Evolutionary conservation across 2,797 vertebrate species (phyloP).

Genomic region (Spondyliosoma cantharus): DNA sequence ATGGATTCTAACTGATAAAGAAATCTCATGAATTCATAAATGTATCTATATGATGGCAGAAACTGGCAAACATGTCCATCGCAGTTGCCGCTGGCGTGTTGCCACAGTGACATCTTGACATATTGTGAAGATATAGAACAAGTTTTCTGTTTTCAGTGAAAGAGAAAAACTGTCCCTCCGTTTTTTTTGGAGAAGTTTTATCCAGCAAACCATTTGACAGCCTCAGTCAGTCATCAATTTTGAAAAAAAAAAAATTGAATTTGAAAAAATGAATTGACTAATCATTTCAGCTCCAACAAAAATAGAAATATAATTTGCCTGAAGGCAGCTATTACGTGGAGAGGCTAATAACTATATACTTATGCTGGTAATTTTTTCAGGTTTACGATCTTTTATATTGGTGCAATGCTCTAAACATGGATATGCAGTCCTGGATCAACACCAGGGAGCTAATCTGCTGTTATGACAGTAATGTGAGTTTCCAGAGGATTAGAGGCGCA

Average conservation of each 20-base stretch:
- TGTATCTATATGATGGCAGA: not conserved
- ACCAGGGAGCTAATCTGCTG: conserved; percentile 49
- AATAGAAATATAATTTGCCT: conserved; percentile 4
- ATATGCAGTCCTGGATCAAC: conserved; percentile 41
- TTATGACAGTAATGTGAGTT: conserved; percentile 51
- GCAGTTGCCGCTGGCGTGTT: not conserved
- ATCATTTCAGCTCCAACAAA: not conserved
- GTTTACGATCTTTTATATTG: conserved; percentile 18
- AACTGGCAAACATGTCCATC: not conserved
- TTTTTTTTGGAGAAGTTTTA: not conserved
- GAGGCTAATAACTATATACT: not conserved
- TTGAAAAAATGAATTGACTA: no score
- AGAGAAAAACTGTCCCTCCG: not conserved
- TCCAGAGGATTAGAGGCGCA: conserved; percentile 71
- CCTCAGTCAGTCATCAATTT: no score
- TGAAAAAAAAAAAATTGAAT: no score
- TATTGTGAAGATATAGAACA: not conserved
- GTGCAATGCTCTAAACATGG: conserved; percentile 50
- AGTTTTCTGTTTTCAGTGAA: not conserved
- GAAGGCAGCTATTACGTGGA: not conserved
- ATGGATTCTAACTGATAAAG: no score
- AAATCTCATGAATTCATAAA: not conserved
- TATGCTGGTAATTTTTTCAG: conserved; percentile 18
- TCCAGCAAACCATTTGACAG: not conserved
- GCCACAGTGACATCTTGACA: no score